Evolutionary conservation across 1,140 invertebrate species (phyloP).

Genomic region (Ceratina australensis): DNA sequence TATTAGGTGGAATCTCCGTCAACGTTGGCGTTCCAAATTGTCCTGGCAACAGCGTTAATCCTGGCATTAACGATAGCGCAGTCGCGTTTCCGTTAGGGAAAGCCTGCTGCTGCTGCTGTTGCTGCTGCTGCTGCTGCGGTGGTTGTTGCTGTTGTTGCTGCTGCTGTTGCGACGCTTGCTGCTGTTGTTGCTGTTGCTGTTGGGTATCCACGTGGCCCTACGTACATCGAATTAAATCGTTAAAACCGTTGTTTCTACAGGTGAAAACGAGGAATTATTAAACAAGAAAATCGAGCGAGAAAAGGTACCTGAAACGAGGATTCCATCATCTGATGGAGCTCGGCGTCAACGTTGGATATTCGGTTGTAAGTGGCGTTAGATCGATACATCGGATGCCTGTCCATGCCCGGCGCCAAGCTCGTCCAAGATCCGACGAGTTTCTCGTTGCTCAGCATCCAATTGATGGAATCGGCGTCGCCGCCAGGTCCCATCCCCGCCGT

Average conservation of each 20-base stretch:
- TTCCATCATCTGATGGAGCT: slow-evolving; percentile 78
- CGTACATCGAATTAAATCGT: background rate
- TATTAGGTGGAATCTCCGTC: slow-evolving; percentile 72
- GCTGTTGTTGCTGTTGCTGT: slow-evolving; percentile 49
- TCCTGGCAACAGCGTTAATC: slow-evolving; percentile 72
- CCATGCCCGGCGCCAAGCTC: slow-evolving; percentile 65
- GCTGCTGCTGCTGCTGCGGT: no score
- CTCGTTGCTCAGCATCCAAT: slow-evolving; percentile 82
- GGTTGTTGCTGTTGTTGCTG: no score
- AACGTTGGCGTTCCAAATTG: slow-evolving; percentile 71
- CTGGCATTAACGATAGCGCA: slow-evolving; percentile 73
- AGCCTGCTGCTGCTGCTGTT: slow-evolving; percentile 65
- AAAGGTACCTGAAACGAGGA: slow-evolving; percentile 76
- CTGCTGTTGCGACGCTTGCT: no score
- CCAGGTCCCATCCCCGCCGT: slow-evolving; percentile 67
- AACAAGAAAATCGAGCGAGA: background rate
- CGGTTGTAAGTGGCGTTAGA: slow-evolving; percentile 73
- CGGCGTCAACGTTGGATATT: slow-evolving; percentile 73
- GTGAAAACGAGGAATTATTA: background rate
- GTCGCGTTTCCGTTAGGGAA: slow-evolving; percentile 75
- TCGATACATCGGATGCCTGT: slow-evolving; percentile 76
- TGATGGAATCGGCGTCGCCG: slow-evolving; percentile 79
- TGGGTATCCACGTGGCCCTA: slow-evolving; percentile 75
- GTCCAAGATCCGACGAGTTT: slow-evolving; percentile 77
- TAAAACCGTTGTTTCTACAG: background rate